A percentile compares a stretch with the other conserved stretches of the same genome.
Evolutionary conservation across 2,888 invertebrate species (phyloP).

Genomic region (Pyrrhosoma nymphula): DNA sequence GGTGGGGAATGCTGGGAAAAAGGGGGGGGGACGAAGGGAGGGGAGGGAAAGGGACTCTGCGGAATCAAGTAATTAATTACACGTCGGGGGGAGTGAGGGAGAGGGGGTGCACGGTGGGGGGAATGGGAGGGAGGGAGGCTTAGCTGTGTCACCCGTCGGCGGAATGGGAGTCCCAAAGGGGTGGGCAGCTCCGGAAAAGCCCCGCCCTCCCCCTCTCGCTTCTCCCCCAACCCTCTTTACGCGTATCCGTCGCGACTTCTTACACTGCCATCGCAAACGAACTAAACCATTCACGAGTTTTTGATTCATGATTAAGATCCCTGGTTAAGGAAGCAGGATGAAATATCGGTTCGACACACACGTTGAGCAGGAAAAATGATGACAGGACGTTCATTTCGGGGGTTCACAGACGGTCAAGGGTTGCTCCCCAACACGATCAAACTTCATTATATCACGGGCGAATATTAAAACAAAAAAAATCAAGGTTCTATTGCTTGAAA

Average conservation of each 20-base stretch:
- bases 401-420: neutral
- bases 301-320: conserved; percentile 15
- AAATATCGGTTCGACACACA: conserved; percentile 4
- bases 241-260: neutral
- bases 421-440: neutral
- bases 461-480: neutral
- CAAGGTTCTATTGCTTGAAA: neutral
- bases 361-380: neutral
- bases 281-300: conserved; percentile 26
- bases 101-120: neutral
- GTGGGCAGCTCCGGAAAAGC: neutral
- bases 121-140: neutral
- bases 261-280: neutral
- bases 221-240: neutral
- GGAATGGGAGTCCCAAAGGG: neutral
- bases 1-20: neutral
- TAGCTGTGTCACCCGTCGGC: neutral
- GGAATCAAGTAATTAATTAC: conserved; percentile 30
- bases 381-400: neutral
- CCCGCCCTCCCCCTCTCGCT: neutral
- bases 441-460: neutral
- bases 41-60: neutral
- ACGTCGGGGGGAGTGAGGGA: neutral
- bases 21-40: neutral
- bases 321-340: neutral